These are phyloP conservation scores for Steinernema scapterisci DNA, from an alignment of 2,888 invertebrate genomes.

Conservation along the genomic window DNA sequence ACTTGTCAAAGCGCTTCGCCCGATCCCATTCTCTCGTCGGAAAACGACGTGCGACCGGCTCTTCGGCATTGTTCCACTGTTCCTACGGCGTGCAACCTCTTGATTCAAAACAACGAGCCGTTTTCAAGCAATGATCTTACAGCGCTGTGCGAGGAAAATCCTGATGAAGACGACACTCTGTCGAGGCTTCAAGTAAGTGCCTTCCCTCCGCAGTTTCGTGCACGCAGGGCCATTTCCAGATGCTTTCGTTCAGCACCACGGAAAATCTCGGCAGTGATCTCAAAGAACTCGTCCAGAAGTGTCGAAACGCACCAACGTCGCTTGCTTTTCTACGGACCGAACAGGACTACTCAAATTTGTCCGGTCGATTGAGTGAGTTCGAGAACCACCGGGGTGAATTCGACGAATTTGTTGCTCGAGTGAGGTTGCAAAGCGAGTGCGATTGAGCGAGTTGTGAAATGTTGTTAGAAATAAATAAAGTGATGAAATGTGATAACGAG, in stretches of 20 bases:
- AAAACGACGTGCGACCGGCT: too few species aligned
- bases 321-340: neutral
- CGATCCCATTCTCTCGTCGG: neutral
- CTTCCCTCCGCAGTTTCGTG: too few species aligned
- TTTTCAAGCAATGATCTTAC: neutral
- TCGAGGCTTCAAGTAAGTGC: neutral
- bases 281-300: conserved; percentile 21
- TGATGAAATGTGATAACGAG: neutral
- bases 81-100: conserved; percentile 3
- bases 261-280: conserved; percentile 12
- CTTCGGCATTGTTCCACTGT: neutral
- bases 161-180: neutral
- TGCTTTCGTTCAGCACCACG: conserved; percentile 1
- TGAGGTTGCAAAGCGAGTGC: neutral
- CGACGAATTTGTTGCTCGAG: neutral
- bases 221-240: neutral
- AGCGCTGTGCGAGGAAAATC: neutral
- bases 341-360: neutral
- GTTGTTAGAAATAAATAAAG: neutral
- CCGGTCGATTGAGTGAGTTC: neutral
- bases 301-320: neutral
- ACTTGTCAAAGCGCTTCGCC: too few species aligned
- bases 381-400: neutral
- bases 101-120: neutral
- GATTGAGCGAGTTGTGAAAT: neutral